Evolutionary conservation across 64 coral and sea anemone genomes (phyloP).

Genomic region (Porites lutea): DNA sequence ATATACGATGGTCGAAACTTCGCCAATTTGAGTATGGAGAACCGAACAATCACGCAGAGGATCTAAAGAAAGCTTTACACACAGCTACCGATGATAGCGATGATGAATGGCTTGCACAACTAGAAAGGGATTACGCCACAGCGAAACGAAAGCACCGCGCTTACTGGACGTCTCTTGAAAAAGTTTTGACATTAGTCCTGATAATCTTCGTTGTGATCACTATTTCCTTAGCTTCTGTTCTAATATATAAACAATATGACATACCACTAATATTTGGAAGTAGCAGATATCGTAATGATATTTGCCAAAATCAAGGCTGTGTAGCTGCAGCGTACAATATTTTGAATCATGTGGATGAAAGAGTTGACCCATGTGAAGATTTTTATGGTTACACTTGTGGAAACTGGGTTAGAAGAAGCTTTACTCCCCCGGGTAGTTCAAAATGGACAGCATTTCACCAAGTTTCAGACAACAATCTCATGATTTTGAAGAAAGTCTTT

Average conservation of each 20-base stretch:
- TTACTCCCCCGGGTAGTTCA: conserved; percentile 67
- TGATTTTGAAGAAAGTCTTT: conserved; percentile 82
- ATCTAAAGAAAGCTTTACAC: conserved; percentile 68
- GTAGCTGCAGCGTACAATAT: conserved; percentile 84
- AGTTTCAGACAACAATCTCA: conserved; percentile 74
- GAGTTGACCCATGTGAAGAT: conserved; percentile 80
- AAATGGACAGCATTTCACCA: conserved; percentile 94
- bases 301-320: conserved; percentile 82
- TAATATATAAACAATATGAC: conserved; percentile 70
- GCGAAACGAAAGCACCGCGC: conserved; percentile 64
- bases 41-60: conserved; percentile 31
- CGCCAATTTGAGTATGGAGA: conserved; percentile 82
- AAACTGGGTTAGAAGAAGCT: conserved; percentile 75
- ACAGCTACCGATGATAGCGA: conserved; percentile 91
- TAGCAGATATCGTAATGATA: conserved; percentile 21
- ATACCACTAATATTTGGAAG: background rate
- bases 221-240: conserved; percentile 71
- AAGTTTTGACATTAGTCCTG: conserved; percentile 54
- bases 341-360: conserved; percentile 86
- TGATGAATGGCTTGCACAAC: conserved; percentile 91
- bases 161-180: conserved; percentile 77
- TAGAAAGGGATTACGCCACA: conserved; percentile 89
- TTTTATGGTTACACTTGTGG: conserved; percentile 91
- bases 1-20: conserved; percentile 88
- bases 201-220: conserved; percentile 72